Base-by-base conservation (phyloP, 2,888 invertebrate species). In the Drosophila nr. fundita region DNA sequence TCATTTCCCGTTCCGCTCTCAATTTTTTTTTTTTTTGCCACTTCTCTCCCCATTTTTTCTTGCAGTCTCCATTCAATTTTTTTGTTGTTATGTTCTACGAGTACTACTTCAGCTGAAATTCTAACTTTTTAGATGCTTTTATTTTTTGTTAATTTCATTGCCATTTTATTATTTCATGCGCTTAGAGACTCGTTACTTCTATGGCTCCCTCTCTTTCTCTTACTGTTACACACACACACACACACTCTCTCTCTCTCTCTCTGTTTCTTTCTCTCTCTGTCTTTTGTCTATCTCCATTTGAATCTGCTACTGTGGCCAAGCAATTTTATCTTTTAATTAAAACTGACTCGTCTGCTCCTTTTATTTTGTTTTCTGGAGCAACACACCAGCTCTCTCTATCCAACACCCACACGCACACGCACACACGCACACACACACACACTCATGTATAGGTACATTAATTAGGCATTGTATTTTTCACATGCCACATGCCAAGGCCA, bases 281-380 rank as follows among this genome's bases (percentile, higher is more conserved):
- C 34, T 32, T 24, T 21, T 42, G 15, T 13, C 4, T 32, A 38
- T 6, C 27, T 67, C 50, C 65, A 67, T 58, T 72, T 49, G 36
- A 52, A 36, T 52, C 24, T 58, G 67, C 29, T 61, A 68, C 48
- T 61, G 69, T 76, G 82, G 73, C 70, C 75, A 78, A 68, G 81
- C 73, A 69, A 74, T 77, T 85, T 85, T 87, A 90, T 86, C 90
- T 83, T 90, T 87, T 88, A 87, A 88, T 90, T 88, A 88, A 87
- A 90, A 88, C 69, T 73, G 89, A 78, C 76, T 80, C 76, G 78
- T 69, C 74, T 67, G 84, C 72, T 78, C 57, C 73, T 63, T 77
- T 68, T 66, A 65, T 61, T 53, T 49, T 71, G 30, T 62, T 60
- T 73, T 53, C 38, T 13, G 34, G 13, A 24, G 6, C 60, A 48